phyloP scores from a whole-genome alignment of 23 tunicate genomes.

The Ascidia mentula region DNA sequence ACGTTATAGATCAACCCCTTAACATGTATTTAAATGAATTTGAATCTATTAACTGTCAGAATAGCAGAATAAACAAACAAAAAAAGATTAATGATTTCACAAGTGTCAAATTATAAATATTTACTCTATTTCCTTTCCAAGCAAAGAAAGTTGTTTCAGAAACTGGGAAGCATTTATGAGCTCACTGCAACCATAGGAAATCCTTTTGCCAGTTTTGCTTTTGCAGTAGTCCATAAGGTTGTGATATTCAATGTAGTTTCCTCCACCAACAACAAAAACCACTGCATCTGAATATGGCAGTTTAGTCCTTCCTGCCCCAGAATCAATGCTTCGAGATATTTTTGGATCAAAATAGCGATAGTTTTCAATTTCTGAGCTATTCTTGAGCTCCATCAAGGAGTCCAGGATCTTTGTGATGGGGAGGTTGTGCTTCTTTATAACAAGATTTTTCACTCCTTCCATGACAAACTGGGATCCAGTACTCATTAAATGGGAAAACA shows the following conservation, averaged over 20 bases:
- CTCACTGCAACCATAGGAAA: slow-evolving; percentile 90
- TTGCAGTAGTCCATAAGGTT: slow-evolving; percentile 90
- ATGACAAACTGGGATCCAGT: slow-evolving; percentile 95
- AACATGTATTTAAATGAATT: no score
- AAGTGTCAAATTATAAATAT: no score
- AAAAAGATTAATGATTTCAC: no score
- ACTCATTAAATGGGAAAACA: slow-evolving; percentile 95
- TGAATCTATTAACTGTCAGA: no score
- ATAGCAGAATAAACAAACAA: no score
- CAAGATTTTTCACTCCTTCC: slow-evolving; percentile 97
- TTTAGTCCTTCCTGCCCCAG: slow-evolving; percentile 59
- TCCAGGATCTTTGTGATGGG: slow-evolving; percentile 87
- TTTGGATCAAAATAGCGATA: slow-evolving; percentile 97
- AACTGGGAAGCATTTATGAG: slow-evolving; percentile 79
- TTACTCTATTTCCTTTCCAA: slow-evolving; percentile 53
- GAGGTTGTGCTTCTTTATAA: slow-evolving; percentile 86
- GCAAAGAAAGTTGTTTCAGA: slow-evolving; percentile 48
- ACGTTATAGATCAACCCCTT: no score
- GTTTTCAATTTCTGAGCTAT: slow-evolving; percentile 63
- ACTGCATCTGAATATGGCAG: slow-evolving; percentile 89
- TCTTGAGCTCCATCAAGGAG: slow-evolving; percentile 80
- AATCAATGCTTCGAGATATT: slow-evolving; percentile 54
- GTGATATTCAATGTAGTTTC: slow-evolving; percentile 97
- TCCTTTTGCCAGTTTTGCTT: slow-evolving; percentile 61
- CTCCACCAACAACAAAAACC: slow-evolving; percentile 97